phyloP scores from a whole-genome alignment of 2,888 invertebrate species.

The Brachyopa scutellaris region DNA sequence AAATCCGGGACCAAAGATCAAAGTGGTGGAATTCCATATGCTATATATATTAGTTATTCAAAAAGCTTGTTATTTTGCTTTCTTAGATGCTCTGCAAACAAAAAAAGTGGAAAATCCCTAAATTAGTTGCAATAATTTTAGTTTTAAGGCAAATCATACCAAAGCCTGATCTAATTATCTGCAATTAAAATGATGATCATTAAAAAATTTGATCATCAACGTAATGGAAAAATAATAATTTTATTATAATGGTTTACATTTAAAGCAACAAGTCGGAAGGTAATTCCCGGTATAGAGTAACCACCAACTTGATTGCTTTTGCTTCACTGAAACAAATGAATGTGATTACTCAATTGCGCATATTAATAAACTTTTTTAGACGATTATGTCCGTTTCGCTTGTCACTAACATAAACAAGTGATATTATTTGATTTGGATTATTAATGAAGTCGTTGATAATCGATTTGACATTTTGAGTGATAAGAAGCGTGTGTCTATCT shows the following conservation, averaged over 20 bases:
- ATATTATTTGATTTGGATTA: background rate
- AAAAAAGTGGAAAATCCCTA: background rate
- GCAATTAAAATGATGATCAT: background rate
- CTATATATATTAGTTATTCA: too few relatives aligned
- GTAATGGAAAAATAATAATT: background rate
- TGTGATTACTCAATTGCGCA: background rate
- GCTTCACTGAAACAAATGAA: background rate
- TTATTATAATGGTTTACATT: background rate
- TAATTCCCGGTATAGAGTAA: background rate
- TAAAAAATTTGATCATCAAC: background rate
- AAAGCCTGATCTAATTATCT: background rate
- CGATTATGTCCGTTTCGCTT: slow-evolving; percentile 5
- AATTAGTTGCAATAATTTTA: background rate
- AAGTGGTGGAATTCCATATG: too few relatives aligned
- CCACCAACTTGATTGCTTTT: background rate
- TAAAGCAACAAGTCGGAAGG: background rate
- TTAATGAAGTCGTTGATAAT: background rate
- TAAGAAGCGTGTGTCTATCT: too few relatives aligned
- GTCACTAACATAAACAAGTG: background rate
- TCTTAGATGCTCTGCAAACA: background rate
- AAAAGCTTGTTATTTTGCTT: background rate
- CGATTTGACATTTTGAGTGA: too few relatives aligned
- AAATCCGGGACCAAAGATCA: too few relatives aligned
- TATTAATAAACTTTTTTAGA: background rate
- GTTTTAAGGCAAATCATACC: background rate